phyloP scores from a whole-genome alignment of 1,140 invertebrate species.

The Macrotrachela quadricornifera region DNA sequence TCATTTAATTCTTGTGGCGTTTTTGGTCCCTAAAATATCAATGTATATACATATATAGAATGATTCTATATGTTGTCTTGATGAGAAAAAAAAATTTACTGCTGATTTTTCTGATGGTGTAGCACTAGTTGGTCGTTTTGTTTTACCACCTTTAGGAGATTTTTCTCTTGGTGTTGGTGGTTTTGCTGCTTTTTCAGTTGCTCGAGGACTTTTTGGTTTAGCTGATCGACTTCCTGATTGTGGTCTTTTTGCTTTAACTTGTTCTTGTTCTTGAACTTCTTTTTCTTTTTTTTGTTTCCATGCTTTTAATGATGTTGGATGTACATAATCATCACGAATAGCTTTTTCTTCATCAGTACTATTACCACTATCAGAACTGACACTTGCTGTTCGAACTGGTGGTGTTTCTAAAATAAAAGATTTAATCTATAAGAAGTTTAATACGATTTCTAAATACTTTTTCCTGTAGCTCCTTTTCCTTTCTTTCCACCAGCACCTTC shows the following conservation, averaged over 20 bases:
- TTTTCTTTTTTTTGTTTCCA: slow-evolving; percentile 22
- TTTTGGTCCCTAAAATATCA: not conserved
- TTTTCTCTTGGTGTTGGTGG: not conserved
- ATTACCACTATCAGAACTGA: not conserved
- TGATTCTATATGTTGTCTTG: not conserved
- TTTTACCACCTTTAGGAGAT: not conserved
- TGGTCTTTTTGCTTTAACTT: slow-evolving; percentile 15
- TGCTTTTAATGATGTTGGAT: slow-evolving; percentile 22
- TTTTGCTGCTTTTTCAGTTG: not conserved
- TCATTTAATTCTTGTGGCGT: not conserved
- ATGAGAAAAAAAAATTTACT: not conserved
- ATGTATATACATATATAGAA: not conserved
- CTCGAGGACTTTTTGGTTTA: slow-evolving; percentile 5
- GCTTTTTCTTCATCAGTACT: slow-evolving; percentile 5
- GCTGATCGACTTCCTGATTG: slow-evolving; percentile 17
- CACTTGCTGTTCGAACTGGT: not conserved
- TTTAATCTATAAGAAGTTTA: not conserved
- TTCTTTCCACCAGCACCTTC: slow-evolving; percentile 6
- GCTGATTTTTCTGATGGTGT: not conserved
- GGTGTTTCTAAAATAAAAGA: not conserved
- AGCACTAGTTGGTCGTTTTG: not conserved
- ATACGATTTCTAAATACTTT: slow-evolving; percentile 10
- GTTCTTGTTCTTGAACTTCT: slow-evolving; percentile 19
- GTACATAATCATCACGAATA: slow-evolving; percentile 17
- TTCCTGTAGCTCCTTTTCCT: slow-evolving; percentile 8